Evolutionary conservation across 2,797 vertebrate species (phyloP), one percentile per base, ranked within the genome.

Genomic region (Nannoperca obscura): DNA sequence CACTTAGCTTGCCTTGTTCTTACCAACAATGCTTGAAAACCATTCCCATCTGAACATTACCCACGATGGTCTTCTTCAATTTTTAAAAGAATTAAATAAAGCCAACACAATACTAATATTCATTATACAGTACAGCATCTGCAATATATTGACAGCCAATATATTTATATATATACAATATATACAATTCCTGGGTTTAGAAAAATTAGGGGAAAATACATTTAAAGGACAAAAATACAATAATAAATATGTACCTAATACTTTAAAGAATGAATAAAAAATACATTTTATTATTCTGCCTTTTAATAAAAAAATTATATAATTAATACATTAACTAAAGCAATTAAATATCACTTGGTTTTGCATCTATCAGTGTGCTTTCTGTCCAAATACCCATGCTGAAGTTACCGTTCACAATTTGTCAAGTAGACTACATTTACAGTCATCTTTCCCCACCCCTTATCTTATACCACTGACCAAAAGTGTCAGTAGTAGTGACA

Each of bases 11-110:
- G 13, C 27, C 49, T 55, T 40, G 30, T 4, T 69, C 59, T 52
- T 14, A 44, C 24, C 50, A 57, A 62, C 47, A 47, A 24, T 34
- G 55, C 65, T 71, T 36, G 11, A 67, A 59, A 49, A 20, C 13
- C 40, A 52, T 77, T 68, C 73, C 27, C 6, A 68, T 38, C 44
- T 63, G 40, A 36, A 44, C 24, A 42, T 47, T 62, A 52, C 8
- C 20, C 50, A 0, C 3, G 30, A 58, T 38, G 6, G 7, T 24
- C 10, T 55, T 27, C 24, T 67, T n/a, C 19, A 72, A 44, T 66
- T 19, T 58, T 67, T 50, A n/a, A 36, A 49, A 59, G 19, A 14
- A 49, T 24, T 5, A 54, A 36, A 61, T 54, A 20, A 50, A 61
- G 47, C 40, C 1, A 1, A 22, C 34, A 52, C 24, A 38, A 24